A percentile compares a stretch with the other conserved stretches of the same genome.
phyloP scores from a whole-genome alignment of 2,113 vertebrate species.

The Corythoichthys haematopterus region DNA sequence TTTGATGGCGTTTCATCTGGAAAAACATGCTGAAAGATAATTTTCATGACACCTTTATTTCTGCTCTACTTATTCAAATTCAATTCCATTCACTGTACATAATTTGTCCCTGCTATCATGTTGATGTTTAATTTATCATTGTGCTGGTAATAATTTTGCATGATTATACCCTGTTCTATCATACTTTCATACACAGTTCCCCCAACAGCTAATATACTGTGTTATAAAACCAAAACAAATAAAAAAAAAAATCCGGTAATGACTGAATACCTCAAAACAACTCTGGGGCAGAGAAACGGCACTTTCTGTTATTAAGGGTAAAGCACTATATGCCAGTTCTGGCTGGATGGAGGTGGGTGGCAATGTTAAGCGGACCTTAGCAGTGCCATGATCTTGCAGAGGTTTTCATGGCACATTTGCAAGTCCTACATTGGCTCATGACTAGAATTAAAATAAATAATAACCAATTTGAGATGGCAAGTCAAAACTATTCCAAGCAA shows the following conservation, averaged over 20 bases:
- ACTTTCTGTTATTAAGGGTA: neutral
- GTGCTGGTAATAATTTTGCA: neutral
- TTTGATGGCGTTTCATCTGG: neutral
- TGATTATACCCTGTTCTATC: neutral
- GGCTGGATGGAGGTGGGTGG: neutral
- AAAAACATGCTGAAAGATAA: neutral
- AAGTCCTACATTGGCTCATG: neutral
- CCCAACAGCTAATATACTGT: neutral
- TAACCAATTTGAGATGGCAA: neutral
- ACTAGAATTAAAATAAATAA: neutral
- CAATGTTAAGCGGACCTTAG: neutral
- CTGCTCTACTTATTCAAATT: neutral
- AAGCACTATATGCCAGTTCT: neutral
- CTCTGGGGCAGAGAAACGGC: neutral
- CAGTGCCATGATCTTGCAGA: neutral
- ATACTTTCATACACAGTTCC: neutral
- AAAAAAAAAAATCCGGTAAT: neutral
- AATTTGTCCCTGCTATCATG: neutral
- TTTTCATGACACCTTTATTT: constrained; percentile 1
- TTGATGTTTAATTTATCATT: constrained; percentile 1
- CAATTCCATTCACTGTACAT: neutral
- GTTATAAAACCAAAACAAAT: neutral
- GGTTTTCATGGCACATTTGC: neutral
- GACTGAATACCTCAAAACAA: neutral
- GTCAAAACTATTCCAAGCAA: constrained; percentile 3